Conservation (phyloP, 2,797 vertebrate species). For the Furcifer pardalis region DNA sequence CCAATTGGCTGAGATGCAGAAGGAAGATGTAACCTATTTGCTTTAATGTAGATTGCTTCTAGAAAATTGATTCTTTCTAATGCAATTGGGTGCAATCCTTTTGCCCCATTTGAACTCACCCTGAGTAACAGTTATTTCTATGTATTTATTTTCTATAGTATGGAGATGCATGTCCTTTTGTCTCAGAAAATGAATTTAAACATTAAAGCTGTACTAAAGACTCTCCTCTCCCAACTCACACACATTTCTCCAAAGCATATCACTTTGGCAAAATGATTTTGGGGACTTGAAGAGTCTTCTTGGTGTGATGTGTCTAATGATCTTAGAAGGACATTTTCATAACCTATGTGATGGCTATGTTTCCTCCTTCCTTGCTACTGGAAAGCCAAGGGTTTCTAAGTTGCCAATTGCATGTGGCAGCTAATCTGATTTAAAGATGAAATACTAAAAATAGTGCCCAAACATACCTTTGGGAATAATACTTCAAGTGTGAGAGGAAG, state of each 20-base stretch:
- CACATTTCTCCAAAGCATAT: not conserved
- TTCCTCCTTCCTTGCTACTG: too few relatives aligned
- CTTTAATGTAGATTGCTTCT: too few relatives aligned
- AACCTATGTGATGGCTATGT: too few relatives aligned
- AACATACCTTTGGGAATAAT: too few relatives aligned
- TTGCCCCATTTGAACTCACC: not conserved
- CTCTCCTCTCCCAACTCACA: not conserved
- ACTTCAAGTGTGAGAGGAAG: too few relatives aligned
- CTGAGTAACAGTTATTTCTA: not conserved
- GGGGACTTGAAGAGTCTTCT: not conserved
- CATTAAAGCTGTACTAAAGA: not conserved
- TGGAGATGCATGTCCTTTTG: not conserved
- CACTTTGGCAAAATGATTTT: not conserved
- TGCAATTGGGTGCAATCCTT: too few relatives aligned
- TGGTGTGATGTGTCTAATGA: not conserved
- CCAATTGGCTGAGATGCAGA: not conserved
- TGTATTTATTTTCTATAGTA: not conserved
- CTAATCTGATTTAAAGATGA: too few relatives aligned
- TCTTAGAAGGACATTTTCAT: not conserved
- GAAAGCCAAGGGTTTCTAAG: too few relatives aligned
- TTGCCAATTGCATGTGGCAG: too few relatives aligned
- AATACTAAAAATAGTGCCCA: too few relatives aligned
- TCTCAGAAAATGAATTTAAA: not conserved
- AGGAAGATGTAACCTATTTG: too few relatives aligned
- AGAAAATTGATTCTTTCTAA: too few relatives aligned